A percentile compares a stretch with the other conserved stretches of the same genome.
Conservation (phyloP, 2,888 invertebrate species). For the Rotaria magnacalcarata region DNA sequence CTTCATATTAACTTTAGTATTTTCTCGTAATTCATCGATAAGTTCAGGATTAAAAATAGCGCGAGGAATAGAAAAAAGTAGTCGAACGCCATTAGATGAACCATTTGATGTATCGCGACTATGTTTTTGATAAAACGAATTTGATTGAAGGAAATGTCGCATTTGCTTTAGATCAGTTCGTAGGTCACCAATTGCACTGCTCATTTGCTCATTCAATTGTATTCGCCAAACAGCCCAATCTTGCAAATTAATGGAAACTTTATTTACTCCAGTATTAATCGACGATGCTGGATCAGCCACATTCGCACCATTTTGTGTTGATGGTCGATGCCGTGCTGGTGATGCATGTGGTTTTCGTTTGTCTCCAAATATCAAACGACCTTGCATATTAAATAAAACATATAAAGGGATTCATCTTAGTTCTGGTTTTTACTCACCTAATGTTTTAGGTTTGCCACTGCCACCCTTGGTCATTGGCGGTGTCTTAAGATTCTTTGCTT, state of each 20-base stretch:
- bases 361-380: constrained; percentile 14
- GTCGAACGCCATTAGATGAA: background rate
- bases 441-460: background rate
- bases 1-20: background rate
- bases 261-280: background rate
- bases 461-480: constrained; percentile 29
- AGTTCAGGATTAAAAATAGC: background rate
- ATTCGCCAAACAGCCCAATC: constrained; percentile 21
- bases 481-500: background rate
- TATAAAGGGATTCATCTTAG: background rate
- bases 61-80: constrained; percentile 8
- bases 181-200: background rate
- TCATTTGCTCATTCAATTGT: constrained; percentile 36
- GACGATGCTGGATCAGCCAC: background rate
- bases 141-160: constrained; percentile 27
- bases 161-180: background rate
- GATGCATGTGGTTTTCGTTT: constrained; percentile 2
- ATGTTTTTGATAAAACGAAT: constrained; percentile 30
- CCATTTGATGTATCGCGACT: constrained; percentile 23
- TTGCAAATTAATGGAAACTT: background rate
- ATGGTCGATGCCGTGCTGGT: background rate
- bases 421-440: constrained; percentile 11
- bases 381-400: background rate
- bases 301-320: background rate
- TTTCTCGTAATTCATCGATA: background rate